Percentiles rank a stretch among this genome's conserved stretches.
Conservation (phyloP, 2,113 vertebrate species). For the Gasterosteus aculeatus region DNA sequence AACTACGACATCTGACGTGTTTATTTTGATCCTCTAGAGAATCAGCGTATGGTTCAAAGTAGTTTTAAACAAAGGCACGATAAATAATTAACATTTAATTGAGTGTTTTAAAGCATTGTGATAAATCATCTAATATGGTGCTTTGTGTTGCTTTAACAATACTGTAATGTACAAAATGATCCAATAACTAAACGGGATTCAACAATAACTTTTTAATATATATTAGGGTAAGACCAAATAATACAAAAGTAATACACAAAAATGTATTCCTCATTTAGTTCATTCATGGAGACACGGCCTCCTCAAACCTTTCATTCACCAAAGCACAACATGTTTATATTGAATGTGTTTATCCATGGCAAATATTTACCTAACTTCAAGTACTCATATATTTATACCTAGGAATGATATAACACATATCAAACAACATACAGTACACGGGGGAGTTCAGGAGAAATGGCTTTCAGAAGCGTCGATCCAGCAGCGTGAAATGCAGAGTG, state of each 20-base stretch:
- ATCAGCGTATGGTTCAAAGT: not conserved
- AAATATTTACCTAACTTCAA: conserved; percentile 62
- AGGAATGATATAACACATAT: conserved; percentile 73
- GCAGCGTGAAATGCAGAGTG: conserved; percentile 37
- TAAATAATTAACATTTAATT: not conserved
- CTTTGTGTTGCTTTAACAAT: not conserved
- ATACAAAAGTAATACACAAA: conserved; percentile 81
- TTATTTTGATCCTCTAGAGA: not conserved
- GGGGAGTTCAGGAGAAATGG: conserved; percentile 31
- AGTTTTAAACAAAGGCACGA: not conserved
- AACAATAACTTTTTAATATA: conserved; percentile 81
- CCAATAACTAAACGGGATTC: conserved; percentile 55
- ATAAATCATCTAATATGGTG: not conserved
- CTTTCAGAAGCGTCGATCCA: conserved; percentile 66
- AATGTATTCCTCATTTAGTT: conserved; percentile 58
- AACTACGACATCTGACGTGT: not conserved
- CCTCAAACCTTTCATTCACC: conserved; percentile 44
- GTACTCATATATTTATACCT: conserved; percentile 68
- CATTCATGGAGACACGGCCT: conserved; percentile 58
- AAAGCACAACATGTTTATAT: conserved; percentile 53
- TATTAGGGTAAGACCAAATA: conserved; percentile 76
- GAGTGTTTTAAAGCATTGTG: not conserved
- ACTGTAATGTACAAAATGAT: not conserved
- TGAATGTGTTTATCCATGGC: conserved; percentile 61
- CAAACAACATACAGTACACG: conserved; percentile 65